phyloP scores from a whole-genome alignment of 1,140 invertebrate genomes.

The Musca domestica region DNA sequence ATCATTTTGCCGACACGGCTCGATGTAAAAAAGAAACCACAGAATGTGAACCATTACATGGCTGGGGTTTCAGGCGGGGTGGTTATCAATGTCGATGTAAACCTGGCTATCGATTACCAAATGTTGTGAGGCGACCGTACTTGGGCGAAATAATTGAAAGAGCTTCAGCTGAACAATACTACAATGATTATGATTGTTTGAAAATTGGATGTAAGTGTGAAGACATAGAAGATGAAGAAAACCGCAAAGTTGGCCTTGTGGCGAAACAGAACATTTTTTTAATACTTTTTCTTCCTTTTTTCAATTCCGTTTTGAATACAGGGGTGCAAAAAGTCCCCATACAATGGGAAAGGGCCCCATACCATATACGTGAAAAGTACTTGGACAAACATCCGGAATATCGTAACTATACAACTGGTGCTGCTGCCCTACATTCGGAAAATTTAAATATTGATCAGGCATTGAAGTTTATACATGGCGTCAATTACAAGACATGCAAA shows the following conservation, averaged over 20 bases:
- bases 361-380: conserved; percentile 69
- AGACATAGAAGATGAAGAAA: not conserved
- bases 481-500: conserved; percentile 72
- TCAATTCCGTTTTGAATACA: conserved; percentile 53
- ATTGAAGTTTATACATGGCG: conserved; percentile 71
- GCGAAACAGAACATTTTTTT: not conserved
- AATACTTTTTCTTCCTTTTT: not conserved
- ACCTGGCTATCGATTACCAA: conserved; percentile 85
- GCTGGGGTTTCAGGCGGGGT: conserved; percentile 92
- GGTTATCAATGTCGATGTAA: conserved; percentile 94
- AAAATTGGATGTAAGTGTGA: conserved; percentile 84
- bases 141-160: conserved; percentile 91
- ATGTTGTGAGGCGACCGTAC: conserved; percentile 82
- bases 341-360: conserved; percentile 70
- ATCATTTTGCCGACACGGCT: conserved; percentile 86
- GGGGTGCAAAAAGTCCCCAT: conserved; percentile 81
- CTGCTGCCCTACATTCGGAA: conserved; percentile 62
- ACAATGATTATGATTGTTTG: conserved; percentile 87
- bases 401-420: conserved; percentile 64
- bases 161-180: conserved; percentile 87
- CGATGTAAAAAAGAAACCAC: conserved; percentile 91
- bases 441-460: conserved; percentile 74
- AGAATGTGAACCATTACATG: conserved; percentile 95
- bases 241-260: not conserved
- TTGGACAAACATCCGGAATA: conserved; percentile 73